Evolutionary conservation across 2,797 vertebrate genomes (phyloP).

Genomic region (Syngnathus rostellatus): DNA sequence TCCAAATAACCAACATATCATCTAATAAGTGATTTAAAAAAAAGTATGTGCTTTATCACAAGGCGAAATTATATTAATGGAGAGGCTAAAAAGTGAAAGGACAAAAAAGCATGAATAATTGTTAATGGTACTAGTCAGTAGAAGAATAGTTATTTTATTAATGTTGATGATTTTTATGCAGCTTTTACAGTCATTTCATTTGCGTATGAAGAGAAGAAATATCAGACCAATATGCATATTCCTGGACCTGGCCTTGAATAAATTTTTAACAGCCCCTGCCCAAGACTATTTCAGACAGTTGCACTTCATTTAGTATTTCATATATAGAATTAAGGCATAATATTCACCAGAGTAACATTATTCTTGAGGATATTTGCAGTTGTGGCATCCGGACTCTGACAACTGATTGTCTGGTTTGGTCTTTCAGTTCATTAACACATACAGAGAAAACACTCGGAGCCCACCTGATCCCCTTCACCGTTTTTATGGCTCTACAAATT

Average conservation of each 20-base stretch:
- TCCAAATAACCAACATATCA: no score
- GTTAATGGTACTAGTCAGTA: no score
- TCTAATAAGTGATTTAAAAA: no score
- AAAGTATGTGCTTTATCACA: no score
- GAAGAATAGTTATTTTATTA: neutral
- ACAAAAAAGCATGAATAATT: no score
- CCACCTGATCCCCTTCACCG: slow-evolving; percentile 70
- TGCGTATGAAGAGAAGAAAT: no score
- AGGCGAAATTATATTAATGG: no score
- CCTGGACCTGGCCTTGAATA: neutral
- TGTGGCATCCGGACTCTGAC: slow-evolving; percentile 34
- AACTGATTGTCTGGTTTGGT: slow-evolving; percentile 32
- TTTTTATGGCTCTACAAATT: slow-evolving; percentile 72
- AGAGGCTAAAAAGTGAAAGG: no score
- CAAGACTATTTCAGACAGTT: neutral
- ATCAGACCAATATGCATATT: neutral
- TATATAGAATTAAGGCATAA: neutral
- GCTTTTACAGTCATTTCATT: no score
- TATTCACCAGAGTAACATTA: slow-evolving; percentile 32
- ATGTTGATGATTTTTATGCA: no score
- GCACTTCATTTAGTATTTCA: neutral
- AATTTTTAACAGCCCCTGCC: no score
- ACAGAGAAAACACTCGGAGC: slow-evolving; percentile 61
- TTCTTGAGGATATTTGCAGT: slow-evolving; percentile 29
- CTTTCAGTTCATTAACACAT: slow-evolving; percentile 66